Evolutionary conservation across 2,113 vertebrate species (phyloP).

Genomic region (Petrocephalus microphthalmus): DNA sequence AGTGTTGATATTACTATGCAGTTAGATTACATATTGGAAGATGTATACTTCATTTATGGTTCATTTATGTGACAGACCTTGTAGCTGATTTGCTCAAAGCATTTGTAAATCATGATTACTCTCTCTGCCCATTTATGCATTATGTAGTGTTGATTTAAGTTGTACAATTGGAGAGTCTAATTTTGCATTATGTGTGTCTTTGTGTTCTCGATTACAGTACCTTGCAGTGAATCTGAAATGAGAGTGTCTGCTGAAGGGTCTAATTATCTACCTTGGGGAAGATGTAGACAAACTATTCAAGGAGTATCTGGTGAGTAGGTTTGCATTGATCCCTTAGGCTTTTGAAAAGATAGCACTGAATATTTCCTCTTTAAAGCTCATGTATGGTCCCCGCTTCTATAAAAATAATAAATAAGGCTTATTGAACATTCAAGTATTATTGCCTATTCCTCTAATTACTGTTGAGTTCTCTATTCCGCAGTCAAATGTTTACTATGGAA

Average conservation of each 20-base stretch:
- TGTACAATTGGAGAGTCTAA: not conserved
- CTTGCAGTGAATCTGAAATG: not conserved
- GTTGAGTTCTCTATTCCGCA: not conserved
- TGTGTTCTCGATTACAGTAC: not conserved
- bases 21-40: not conserved
- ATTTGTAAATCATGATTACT: not conserved
- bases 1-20: not conserved
- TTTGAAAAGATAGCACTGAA: not conserved
- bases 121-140: not conserved
- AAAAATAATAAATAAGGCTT: not conserved
- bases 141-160: not conserved
- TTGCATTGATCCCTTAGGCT: not conserved
- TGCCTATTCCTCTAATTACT: not conserved
- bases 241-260: not conserved
- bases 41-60: too few relatives aligned
- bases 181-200: not conserved
- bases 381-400: not conserved
- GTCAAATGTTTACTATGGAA: not conserved
- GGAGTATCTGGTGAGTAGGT: constrained; percentile 4
- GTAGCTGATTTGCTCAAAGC: not conserved
- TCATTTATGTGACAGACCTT: too few relatives aligned
- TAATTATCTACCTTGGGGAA: not conserved
- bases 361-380: not conserved
- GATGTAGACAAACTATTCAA: not conserved
- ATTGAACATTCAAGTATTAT: not conserved